Base-by-base conservation (phyloP, 1,140 invertebrate species). In the Mizuhopecten yessoensis region DNA sequence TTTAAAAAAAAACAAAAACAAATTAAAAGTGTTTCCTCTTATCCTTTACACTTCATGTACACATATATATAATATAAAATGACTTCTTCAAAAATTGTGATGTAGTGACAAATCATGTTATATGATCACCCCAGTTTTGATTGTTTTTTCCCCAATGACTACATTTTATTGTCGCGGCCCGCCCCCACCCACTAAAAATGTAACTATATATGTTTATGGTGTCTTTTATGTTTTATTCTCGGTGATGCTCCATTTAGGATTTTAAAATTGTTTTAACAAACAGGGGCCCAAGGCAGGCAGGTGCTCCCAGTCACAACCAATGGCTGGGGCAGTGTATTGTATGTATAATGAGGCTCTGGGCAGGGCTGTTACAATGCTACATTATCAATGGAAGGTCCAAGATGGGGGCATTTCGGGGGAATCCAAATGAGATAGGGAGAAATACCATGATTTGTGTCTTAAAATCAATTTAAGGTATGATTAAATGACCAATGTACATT, bases 1-100 rank as follows among this genome's bases (percentile, higher is more conserved):
- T 29, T 75, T 17, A 75, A 75, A 75, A 45, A 45, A 75, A 75
- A 75, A n/a, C 15, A 75, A 75, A 75, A 75, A 75, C 57, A 75
- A 75, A 75, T 75, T 75, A 75, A 75, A 75, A 75, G 45, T 75
- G 57, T 75, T 75, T 9, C 57, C 23, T 75, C 57, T 75, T 75
- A 17, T 75, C 57, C 57, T 17, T 75, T 75, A 29, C 57, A 75
- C 57, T 29, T 75, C 57, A 75, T 75, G 57, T 75, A 75, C 57
- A 75, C 57, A 75, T 75, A 75, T 75, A 75, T 75, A 75, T 75
- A 75, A n/a, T 75, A 75, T 75, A 75, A 75, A 75, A 75, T 75
- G 57, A 75, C 23, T 75, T 75, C 57, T 75, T 75, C 57, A 75
- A 75, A 75, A 75, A 75, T 17, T 29, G n/a, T 29, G n/a, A 75